These are phyloP conservation scores for Coelogynopora nodosa DNA, from an alignment of 2,888 invertebrate species.

Conservation along the genomic window DNA sequence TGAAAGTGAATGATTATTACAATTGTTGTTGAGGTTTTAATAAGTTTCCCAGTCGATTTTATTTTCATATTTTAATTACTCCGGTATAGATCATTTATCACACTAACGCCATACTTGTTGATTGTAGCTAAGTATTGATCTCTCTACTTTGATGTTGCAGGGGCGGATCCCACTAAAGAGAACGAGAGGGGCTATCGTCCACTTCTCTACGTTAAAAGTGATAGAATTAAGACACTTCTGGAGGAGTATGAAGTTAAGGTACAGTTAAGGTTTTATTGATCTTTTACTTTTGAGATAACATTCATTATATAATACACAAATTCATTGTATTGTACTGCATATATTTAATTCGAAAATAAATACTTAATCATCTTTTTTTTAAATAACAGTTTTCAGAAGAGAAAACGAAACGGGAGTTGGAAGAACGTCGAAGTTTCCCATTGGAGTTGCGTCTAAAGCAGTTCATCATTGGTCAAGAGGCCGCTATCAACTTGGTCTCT, in stretches of 20 bases:
- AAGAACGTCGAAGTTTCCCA: conserved; percentile 76
- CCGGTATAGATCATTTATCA: no score
- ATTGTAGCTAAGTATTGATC: no score
- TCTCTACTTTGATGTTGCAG: no score
- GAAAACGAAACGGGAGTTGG: conserved; percentile 62
- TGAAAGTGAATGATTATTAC: no score
- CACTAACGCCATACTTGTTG: no score
- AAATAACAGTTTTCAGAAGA: conserved; percentile 33
- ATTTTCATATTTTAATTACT: no score
- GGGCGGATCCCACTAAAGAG: conserved; percentile 66
- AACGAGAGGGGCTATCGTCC: conserved; percentile 77
- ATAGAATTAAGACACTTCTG: conserved; percentile 69
- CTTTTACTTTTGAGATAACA: not conserved
- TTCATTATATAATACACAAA: no score
- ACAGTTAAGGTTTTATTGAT: not conserved
- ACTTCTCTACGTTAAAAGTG: conserved; percentile 71
- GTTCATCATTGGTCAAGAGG: conserved; percentile 77
- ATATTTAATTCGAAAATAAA: no score
- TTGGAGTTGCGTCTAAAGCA: conserved; percentile 77
- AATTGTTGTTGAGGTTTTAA: no score
- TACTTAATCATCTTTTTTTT: no score
- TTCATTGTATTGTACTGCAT: no score
- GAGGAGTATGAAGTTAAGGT: conserved; percentile 52
- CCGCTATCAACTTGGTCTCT: conserved; percentile 60
- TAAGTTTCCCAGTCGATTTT: no score